Evolutionary conservation across 2,797 vertebrate species (phyloP).

Genomic region (Peromyscus attwateri): DNA sequence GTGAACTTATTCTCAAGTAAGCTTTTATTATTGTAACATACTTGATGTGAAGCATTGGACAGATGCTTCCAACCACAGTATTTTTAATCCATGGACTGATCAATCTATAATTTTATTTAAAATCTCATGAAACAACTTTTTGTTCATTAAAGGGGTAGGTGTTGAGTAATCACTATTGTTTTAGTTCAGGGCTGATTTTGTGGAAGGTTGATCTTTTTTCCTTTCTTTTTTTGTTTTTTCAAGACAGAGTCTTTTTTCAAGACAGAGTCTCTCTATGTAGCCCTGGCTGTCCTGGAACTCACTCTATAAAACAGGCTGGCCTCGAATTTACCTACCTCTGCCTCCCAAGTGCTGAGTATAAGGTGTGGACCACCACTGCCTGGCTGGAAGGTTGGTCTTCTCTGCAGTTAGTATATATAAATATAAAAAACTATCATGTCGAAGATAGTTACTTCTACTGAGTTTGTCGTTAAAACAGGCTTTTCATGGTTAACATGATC

Average conservation of each 20-base stretch:
- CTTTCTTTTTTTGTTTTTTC: no score
- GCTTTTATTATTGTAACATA: background rate
- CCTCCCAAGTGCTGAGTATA: background rate
- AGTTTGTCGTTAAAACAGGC: background rate
- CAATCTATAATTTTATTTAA: slow-evolving; percentile 39
- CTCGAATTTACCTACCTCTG: background rate
- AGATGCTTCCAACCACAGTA: background rate
- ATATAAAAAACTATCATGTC: background rate
- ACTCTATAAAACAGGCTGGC: background rate
- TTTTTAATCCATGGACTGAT: background rate
- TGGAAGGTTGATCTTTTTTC: background rate
- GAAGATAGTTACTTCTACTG: background rate
- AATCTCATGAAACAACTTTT: slow-evolving; percentile 16
- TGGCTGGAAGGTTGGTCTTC: background rate
- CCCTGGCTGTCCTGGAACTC: background rate
- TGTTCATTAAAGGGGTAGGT: background rate
- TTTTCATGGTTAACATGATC: background rate
- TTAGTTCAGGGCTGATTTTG: background rate
- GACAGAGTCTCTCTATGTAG: background rate
- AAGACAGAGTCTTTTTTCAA: no score
- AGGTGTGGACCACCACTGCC: background rate
- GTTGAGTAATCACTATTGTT: background rate
- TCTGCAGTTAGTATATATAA: background rate
- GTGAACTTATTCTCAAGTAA: background rate
- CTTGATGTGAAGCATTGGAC: background rate